Percentiles rank a stretch among this genome's conserved stretches.
These are phyloP conservation scores for Tenualosa ilisha DNA, from an alignment of 2,797 vertebrate genomes.

Conservation along the genomic window DNA sequence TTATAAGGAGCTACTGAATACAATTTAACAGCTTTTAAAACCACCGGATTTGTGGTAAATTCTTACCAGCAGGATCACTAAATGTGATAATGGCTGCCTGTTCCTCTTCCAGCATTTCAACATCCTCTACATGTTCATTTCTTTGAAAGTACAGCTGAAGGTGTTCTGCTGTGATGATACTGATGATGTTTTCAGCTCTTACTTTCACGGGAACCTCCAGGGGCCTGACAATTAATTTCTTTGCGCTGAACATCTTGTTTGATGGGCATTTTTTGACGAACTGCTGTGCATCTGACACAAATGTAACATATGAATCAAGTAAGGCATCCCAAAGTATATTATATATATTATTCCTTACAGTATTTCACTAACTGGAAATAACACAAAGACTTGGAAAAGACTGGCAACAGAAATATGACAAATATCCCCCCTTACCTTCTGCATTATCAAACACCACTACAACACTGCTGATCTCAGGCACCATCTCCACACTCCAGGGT, in stretches of 20 bases:
- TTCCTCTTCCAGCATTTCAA: slow-evolving; percentile 49
- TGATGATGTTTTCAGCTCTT: slow-evolving; percentile 58
- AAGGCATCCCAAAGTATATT: background rate
- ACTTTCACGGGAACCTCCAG: slow-evolving; percentile 67
- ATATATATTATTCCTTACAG: background rate
- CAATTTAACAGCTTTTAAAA: background rate
- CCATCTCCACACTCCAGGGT: slow-evolving; percentile 58
- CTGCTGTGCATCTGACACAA: slow-evolving; percentile 55
- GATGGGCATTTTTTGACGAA: slow-evolving; percentile 61
- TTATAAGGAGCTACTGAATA: background rate
- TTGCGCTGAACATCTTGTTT: slow-evolving; percentile 60
- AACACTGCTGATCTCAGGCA: slow-evolving; percentile 59
- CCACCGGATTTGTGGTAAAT: background rate
- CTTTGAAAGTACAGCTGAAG: slow-evolving; percentile 67
- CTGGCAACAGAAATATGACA: background rate
- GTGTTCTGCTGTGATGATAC: slow-evolving; percentile 43
- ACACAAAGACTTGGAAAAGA: background rate
- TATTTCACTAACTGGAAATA: background rate
- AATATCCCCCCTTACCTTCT: slow-evolving; percentile 60
- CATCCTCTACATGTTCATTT: slow-evolving; percentile 51
- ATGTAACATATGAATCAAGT: slow-evolving; percentile 15
- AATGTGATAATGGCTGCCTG: slow-evolving; percentile 68
- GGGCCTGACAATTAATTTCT: slow-evolving; percentile 51
- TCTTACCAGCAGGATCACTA: slow-evolving; percentile 61
- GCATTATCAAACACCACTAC: slow-evolving; percentile 67